Evolutionary conservation across 2,888 invertebrate species (phyloP).

Genomic region (Anthrax anthrax): DNA sequence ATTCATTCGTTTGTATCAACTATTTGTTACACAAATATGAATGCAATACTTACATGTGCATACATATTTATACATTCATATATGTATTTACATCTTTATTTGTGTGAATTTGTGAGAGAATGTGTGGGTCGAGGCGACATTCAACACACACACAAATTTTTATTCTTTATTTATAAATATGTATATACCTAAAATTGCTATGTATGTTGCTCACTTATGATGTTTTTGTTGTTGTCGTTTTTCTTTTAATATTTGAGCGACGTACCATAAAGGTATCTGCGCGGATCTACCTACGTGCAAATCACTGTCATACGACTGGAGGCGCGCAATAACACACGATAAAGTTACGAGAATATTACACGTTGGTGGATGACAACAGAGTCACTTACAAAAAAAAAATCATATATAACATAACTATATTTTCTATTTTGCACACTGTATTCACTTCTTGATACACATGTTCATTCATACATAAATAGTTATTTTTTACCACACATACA

Average conservation of each 20-base stretch:
- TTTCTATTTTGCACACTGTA: too few relatives aligned
- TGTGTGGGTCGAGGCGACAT: conserved; percentile 6
- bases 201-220: too few relatives aligned
- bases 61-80: conserved; percentile 1
- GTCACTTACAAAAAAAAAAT: conserved; percentile 5
- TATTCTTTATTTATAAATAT: too few relatives aligned
- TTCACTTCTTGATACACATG: too few relatives aligned
- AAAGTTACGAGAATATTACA: conserved; percentile 3
- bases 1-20: too few relatives aligned
- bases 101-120: conserved; percentile 5
- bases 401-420: too few relatives aligned
- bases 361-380: conserved; percentile 8
- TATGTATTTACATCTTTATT: not conserved
- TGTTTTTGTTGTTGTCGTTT: too few relatives aligned
- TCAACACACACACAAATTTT: not conserved
- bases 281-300: conserved; percentile 8
- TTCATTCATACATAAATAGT: too few relatives aligned
- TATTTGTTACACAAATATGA: too few relatives aligned
- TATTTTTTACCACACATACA: too few relatives aligned
- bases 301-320: conserved; percentile 2
- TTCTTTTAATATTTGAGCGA: not conserved
- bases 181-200: too few relatives aligned
- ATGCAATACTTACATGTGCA: too few relatives aligned
- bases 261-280: not conserved
- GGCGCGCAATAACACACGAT: conserved; percentile 3